These are phyloP conservation scores for Asarcornis scutulata DNA, from an alignment of 2,113 vertebrate genomes.

Conservation along the genomic window DNA sequence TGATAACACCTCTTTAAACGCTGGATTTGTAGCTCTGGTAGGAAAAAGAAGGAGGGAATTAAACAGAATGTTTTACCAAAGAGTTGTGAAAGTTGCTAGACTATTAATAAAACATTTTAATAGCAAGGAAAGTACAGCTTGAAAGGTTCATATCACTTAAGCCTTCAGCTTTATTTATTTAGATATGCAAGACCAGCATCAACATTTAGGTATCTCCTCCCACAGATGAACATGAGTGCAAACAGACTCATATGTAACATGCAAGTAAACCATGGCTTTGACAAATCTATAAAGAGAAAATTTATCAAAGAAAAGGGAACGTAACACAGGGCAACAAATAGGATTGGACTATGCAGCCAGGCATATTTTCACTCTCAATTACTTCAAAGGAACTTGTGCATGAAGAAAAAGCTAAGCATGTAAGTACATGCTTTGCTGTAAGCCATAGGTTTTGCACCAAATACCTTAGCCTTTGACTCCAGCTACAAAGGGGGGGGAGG, in stretches of 20 bases:
- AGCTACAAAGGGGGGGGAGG: too few relatives aligned
- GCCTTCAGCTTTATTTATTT: not conserved
- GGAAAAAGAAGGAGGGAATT: not conserved
- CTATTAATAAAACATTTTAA: not conserved
- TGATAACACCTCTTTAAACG: constrained; percentile 88
- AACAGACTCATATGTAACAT: rapidly evolving
- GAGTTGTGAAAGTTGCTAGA: not conserved
- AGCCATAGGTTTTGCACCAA: not conserved
- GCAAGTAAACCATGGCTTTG: not conserved
- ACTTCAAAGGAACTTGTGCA: not conserved
- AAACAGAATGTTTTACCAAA: not conserved
- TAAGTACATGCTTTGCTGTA: not conserved
- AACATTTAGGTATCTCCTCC: not conserved
- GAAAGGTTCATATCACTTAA: not conserved
- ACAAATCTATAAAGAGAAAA: not conserved
- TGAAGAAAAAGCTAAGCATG: not conserved
- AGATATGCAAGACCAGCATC: not conserved
- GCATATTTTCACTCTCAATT: rapidly evolving
- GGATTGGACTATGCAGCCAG: not conserved
- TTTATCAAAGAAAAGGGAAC: not conserved
- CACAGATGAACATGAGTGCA: rapidly evolving
- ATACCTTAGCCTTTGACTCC: not conserved
- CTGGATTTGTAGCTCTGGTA: constrained; percentile 84
- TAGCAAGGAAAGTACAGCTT: not conserved
- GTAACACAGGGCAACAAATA: rapidly evolving